Conservation (phyloP, 1,140 invertebrate genomes). For the Paramacrobiotus metropolitanus region DNA sequence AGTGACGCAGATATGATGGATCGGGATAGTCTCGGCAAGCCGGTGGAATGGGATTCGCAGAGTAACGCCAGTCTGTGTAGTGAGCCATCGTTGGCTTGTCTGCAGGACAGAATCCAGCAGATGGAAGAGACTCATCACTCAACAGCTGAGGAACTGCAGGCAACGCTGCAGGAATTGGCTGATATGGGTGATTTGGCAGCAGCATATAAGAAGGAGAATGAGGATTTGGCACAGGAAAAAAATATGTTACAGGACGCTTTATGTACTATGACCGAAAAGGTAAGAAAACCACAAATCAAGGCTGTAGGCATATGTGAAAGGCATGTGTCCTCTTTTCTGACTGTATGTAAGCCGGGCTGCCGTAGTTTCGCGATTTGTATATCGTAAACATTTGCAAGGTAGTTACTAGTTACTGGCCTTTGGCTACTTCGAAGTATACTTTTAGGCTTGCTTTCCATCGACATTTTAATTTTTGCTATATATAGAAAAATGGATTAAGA, state of each 20-base stretch:
- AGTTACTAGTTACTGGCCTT: no score
- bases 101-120: constrained; percentile 71
- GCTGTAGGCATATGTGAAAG: no score
- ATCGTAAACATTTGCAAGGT: no score
- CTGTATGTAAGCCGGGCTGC: no score
- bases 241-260: constrained; percentile 56
- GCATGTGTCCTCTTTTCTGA: no score
- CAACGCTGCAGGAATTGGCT: constrained; percentile 67
- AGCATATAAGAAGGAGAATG: constrained; percentile 63
- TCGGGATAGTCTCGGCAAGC: background rate
- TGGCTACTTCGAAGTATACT: no score
- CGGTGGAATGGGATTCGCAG: background rate
- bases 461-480: no score
- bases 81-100: constrained; percentile 35
- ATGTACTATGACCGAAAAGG: constrained; percentile 19
- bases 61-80: background rate
- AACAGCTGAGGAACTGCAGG: constrained; percentile 83
- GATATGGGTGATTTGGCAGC: constrained; percentile 58
- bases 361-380: no score
- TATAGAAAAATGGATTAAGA: no score
- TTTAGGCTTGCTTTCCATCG: no score
- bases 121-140: constrained; percentile 61
- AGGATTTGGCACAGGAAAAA: constrained; percentile 61
- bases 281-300: no score
- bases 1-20: background rate